These are phyloP conservation scores for Parazoanthus atlanticus DNA, from an alignment of 92 coral and sea anemone species.

Conservation along the genomic window DNA sequence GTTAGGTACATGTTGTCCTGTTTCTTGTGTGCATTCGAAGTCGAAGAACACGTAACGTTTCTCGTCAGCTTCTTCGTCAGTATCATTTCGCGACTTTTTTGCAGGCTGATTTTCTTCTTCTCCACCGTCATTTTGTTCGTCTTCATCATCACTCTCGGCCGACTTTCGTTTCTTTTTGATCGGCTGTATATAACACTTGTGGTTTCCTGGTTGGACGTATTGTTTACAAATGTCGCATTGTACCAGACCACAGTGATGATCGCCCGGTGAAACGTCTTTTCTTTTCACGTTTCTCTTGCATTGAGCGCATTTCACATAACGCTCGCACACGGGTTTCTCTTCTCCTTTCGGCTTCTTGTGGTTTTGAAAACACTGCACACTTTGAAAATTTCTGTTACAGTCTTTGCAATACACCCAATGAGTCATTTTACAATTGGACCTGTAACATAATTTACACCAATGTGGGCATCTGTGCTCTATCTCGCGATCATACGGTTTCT, in stretches of 20 bases:
- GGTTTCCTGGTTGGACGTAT: no score
- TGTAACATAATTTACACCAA: constrained; percentile 11
- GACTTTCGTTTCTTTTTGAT: no score
- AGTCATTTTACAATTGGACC: not conserved
- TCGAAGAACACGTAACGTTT: no score
- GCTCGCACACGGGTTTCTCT: constrained; percentile 1
- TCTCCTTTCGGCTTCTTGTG: not conserved
- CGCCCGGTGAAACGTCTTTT: not conserved
- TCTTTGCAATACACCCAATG: not conserved
- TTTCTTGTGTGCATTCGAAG: no score
- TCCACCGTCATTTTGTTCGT: no score
- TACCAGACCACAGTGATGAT: not conserved
- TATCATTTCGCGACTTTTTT: no score
- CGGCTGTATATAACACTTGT: no score
- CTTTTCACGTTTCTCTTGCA: not conserved
- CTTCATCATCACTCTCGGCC: no score
- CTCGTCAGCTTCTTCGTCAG: no score
- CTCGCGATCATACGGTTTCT: constrained; percentile 53
- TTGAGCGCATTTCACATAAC: not conserved
- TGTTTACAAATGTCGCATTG: not conserved
- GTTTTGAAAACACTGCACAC: not conserved
- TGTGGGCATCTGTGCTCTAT: constrained; percentile 39
- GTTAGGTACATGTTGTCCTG: no score
- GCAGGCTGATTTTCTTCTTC: no score
- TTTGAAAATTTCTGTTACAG: not conserved